These are phyloP conservation scores for Mycetomoellerius zeteki DNA, from an alignment of 1,140 invertebrate genomes.

Conservation along the genomic window DNA sequence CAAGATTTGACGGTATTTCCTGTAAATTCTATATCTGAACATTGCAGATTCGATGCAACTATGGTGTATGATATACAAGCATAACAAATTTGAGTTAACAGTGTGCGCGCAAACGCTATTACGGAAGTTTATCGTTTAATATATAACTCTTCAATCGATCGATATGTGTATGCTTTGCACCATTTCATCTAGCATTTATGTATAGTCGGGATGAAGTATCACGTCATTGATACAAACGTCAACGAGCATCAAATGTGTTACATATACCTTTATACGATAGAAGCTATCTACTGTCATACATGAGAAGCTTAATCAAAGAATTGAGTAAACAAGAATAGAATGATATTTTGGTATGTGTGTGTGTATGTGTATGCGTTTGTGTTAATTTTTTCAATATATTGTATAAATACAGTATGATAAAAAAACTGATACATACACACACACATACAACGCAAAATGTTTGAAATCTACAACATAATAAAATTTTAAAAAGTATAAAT, in stretches of 20 bases:
- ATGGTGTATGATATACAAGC: not conserved
- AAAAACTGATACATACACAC: not conserved
- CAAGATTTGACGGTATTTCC: conserved; percentile 15
- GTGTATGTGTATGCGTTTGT: too few species aligned
- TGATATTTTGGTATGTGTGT: too few species aligned
- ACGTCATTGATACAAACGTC: not conserved
- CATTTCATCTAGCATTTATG: conserved; percentile 20
- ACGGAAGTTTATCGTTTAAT: conserved; percentile 64
- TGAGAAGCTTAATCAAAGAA: not conserved
- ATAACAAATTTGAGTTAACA: conserved; percentile 31
- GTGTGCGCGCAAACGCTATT: conserved; percentile 26
- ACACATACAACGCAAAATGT: not conserved
- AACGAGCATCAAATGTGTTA: not conserved
- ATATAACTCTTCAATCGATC: conserved; percentile 36
- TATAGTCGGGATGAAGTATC: conserved; percentile 8
- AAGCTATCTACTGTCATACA: not conserved
- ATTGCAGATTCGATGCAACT: conserved; percentile 14
- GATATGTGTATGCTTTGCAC: not conserved
- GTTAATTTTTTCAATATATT: not conserved
- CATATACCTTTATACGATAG: not conserved
- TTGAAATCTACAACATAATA: not conserved
- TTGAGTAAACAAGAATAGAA: not conserved
- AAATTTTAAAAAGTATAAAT: not conserved
- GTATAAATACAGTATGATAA: not conserved
- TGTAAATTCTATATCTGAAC: not conserved